Conservation (phyloP, 2,888 invertebrate species). For the Rhogogaster chlorosoma region DNA sequence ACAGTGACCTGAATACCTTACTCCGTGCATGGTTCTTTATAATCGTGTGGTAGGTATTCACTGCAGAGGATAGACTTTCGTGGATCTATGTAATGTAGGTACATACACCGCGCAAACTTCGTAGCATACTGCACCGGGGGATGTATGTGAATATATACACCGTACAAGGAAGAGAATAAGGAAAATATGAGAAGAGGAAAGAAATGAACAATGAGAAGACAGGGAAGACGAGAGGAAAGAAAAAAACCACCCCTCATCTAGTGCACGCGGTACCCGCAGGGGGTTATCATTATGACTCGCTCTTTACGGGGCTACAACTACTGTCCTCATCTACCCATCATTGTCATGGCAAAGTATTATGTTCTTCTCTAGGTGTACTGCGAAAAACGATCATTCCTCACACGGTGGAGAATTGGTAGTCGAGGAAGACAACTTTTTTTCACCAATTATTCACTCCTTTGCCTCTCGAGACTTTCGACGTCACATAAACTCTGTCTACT, state of each 20-base stretch:
- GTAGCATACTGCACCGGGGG: not conserved
- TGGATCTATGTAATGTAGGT: not conserved
- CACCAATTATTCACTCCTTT: not conserved
- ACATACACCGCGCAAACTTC: not conserved
- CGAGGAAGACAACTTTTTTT: not conserved
- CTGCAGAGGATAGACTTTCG: not conserved
- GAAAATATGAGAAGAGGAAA: not conserved
- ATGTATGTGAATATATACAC: not conserved
- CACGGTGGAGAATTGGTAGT: not conserved
- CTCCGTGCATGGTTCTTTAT: not conserved
- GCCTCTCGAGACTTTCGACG: no score
- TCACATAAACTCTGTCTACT: no score
- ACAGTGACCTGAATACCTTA: conserved; percentile 13
- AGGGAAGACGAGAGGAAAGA: not conserved
- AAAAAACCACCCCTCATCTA: not conserved
- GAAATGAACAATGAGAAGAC: not conserved
- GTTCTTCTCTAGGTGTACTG: not conserved
- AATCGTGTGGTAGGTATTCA: conserved; percentile 6
- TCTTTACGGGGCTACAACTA: conserved; percentile 14
- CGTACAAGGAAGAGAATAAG: not conserved
- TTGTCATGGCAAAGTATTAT: not conserved
- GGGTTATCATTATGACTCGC: conserved; percentile 7
- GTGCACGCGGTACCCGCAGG: not conserved
- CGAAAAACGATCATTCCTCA: not conserved
- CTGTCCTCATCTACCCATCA: conserved; percentile 3